Evolutionary conservation across 1,140 invertebrate genomes (phyloP), one percentile per base, ranked within the genome.

Genomic region (Sesamia nonagrioides): DNA sequence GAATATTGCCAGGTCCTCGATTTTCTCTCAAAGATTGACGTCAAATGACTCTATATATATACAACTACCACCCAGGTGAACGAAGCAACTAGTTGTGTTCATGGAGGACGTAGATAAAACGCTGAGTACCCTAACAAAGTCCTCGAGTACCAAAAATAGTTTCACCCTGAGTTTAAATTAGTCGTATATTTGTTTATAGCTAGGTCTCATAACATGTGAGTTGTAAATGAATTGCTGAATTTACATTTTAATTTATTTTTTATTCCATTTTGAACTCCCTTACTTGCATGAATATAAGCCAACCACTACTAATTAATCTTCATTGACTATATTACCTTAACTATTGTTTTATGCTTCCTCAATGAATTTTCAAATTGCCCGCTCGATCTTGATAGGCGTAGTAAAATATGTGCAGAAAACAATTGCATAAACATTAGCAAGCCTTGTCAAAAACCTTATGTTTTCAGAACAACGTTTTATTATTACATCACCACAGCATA

Each of bases 81-180:
- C 27, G 21, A 58, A 58, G 54, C 54, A 58, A 58, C 54, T 58
- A 58, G 54, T 58, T 27, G 54, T 33, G 27, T 27, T 58, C 27
- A 9, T 58, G 13, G 33, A 58, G 54, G 54, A 58, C 21, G 21
- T 13, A 58, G 13, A 58, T 58, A 58, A 58, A 58, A 27, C 21
- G 1, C 54, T 15, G 21, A 58, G 54, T 33, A 58, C 54, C 54
- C 21, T 58, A 58, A 58, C 54, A 58, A 58, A 58, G 21, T 13
- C 21, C 11, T 11, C 21, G 33, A 58, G 54, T 27, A 58, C 54
- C 9, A 33, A 33, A 58, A 33, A 58, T 58, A 9, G 54, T 27
- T 27, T 58, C 9, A 3, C 54, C 54, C 54, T 33, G 21, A 58
- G 54, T 1, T 58, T 58, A 58, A 58, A 58, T 15, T 58, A 58